Conservation (phyloP, 2,797 vertebrate genomes). For the Tapera naevia region DNA sequence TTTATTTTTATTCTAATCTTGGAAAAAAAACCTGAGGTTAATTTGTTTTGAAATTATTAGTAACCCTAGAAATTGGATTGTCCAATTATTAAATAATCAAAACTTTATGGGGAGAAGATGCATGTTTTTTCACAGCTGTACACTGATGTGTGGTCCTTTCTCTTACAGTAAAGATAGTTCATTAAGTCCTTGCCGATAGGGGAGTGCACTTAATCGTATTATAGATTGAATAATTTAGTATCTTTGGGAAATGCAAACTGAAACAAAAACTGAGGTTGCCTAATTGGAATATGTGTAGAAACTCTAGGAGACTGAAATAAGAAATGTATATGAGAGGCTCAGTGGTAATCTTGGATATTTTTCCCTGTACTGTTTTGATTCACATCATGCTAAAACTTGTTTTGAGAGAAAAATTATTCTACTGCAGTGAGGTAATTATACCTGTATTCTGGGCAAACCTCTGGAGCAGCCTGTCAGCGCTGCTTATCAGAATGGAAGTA, state of each 20-base stretch:
- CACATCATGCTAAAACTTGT: background rate
- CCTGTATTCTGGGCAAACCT: conserved; percentile 51
- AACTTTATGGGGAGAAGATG: background rate
- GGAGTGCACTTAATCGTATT: conserved; percentile 51
- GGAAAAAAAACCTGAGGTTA: background rate
- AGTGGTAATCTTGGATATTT: background rate
- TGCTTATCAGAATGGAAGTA: conserved; percentile 54
- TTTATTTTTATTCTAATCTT: background rate
- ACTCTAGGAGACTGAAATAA: background rate
- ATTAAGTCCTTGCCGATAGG: conserved; percentile 2
- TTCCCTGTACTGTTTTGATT: background rate
- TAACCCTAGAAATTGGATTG: background rate
- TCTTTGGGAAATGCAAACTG: conserved; percentile 76
- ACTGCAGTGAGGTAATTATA: conserved; percentile 57
- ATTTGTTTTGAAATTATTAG: background rate
- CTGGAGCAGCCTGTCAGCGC: conserved; percentile 35
- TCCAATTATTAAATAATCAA: background rate
- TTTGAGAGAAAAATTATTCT: background rate
- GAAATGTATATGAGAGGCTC: background rate
- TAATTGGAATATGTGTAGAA: background rate
- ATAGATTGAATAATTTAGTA: conserved; percentile 81
- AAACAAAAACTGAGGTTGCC: conserved; percentile 45
- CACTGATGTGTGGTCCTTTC: background rate
- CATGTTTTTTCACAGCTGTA: background rate
- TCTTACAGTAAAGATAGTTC: background rate